Base-by-base conservation (phyloP, 64 coral and sea anemone genomes). In the Montipora cactus region DNA sequence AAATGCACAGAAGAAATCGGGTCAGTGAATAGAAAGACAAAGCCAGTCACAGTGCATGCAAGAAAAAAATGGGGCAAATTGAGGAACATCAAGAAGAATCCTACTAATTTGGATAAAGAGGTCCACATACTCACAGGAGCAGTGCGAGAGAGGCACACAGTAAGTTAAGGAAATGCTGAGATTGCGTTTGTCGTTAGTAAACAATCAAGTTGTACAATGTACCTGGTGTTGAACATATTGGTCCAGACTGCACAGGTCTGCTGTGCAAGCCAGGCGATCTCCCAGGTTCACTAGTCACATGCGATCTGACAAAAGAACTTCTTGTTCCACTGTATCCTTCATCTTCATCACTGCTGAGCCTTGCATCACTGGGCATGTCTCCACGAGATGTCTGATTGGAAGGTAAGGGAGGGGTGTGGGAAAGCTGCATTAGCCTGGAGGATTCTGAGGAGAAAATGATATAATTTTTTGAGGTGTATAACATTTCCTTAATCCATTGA, bases 191-290 rank as follows among this genome's bases (percentile, higher is more conserved):
- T 64, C 9, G 3, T 64, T 14, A 14, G 11, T 64, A 64, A 15
- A 64, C 8, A 16, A 16, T 5, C 18, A 4, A 22, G 8, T 48
- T 50, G 10, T 55, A 55, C 52, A 25, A 25, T 10, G 52, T 51
- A 86, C 82, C 82, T 86, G 82, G 82, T 70, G 66, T 71, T 73
- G 82, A 47, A 5, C 82, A 86, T 4, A 86, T 67, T 70, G 82
- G 82, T 86, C 82, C 82, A 8, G 82, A 49, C n/a, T 86, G 82
- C 37, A 86, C 82, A 86, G 82, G 66, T 12, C 82, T 48, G 46
- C 82, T 86, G 16, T 86, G 82, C 66, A 86, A 70, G 9, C 82
- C 66, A 10, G 82, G 48, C 11, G 82, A 22, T 49, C 82, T 68
- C 0, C 16, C 66, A 19, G 82, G 66, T 50, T 86, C 82, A 71